Evolutionary conservation across 30 jellyfish, hydroid and myxozoan species (phyloP), one percentile per base, ranked within the genome.

Genomic region (Turritopsis rubra): DNA sequence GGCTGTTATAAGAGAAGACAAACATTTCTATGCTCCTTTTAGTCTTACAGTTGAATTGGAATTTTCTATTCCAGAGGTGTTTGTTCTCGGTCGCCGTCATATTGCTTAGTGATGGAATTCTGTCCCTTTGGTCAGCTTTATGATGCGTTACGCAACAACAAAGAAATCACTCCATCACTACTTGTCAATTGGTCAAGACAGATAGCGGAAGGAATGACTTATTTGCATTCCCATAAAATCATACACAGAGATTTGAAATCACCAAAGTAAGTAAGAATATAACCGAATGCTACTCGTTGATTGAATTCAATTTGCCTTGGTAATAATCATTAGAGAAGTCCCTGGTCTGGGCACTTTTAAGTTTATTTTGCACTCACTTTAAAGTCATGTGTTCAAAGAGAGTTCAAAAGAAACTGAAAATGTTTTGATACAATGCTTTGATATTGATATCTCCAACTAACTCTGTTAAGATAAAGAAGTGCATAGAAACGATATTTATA

Each of bases 141-240:
- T 81, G 99, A 94, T 29, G 99, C 96, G 16, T 54, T 94, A 54
- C 87, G 88, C 52, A 94, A 83, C n/a, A 97, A 94, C 18, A 89
- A 86, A 70, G 97, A 89, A 53, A 75, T 94, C 23, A 89, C 97
- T 1, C 99, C 99, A 77, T 82, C 99, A 4, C 81, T 94, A 71
- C 76, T 94, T 21, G 97, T 94, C 79, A 96, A 89, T 52, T 94
- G 99, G 99, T 83, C 99, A 75, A 83, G 91, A 41, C 99, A 94
- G 68, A 87, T 94, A 52, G 99, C 99, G 4, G 99, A 94, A 80
- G 99, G 99, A 60, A 94, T 94, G 99, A 84, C 95, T 18, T 94
- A 94, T 76, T 85, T 94, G 52, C 99, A 94, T 81, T 66, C 84
- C 25, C 96, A 94, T 68, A 94, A 89, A 77, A 89, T 94, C 28